These are phyloP conservation scores for Drosophila ustulata DNA, from an alignment of 2,888 invertebrate species.

Conservation along the genomic window DNA sequence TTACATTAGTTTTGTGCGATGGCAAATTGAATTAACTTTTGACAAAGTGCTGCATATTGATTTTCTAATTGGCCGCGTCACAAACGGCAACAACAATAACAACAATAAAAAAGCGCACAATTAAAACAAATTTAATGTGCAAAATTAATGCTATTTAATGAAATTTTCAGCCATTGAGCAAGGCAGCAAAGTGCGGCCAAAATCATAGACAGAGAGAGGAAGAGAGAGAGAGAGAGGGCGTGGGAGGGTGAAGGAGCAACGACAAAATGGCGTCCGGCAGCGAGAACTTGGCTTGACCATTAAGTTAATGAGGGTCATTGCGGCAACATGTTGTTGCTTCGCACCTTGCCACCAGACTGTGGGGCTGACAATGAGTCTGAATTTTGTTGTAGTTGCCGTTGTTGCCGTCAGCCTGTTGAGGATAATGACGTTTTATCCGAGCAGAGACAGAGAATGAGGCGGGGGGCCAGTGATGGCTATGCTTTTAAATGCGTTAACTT, in stretches of 20 bases:
- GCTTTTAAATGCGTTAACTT: slow-evolving; percentile 68
- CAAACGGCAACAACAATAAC: slow-evolving; percentile 30
- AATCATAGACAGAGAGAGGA: background rate
- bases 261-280: slow-evolving; percentile 45
- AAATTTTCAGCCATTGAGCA: slow-evolving; percentile 50
- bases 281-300: slow-evolving; percentile 61
- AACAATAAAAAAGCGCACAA: slow-evolving; percentile 25
- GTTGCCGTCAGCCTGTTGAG: slow-evolving; percentile 43
- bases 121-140: slow-evolving; percentile 63
- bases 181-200: background rate
- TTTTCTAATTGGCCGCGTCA: slow-evolving; percentile 70
- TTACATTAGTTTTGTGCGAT: slow-evolving; percentile 56
- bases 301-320: slow-evolving; percentile 79
- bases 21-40: slow-evolving; percentile 73
- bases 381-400: background rate
- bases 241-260: background rate
- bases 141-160: slow-evolving; percentile 67
- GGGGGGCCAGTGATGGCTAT: background rate
- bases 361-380: slow-evolving; percentile 14
- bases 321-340: slow-evolving; percentile 68
- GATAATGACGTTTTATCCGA: slow-evolving; percentile 58
- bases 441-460: slow-evolving; percentile 2
- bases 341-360: slow-evolving; percentile 60
- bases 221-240: background rate
- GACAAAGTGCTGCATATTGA: slow-evolving; percentile 76